A percentile compares a stretch with the other conserved stretches of the same genome.
Conservation (phyloP, 2,888 invertebrate genomes). For the Drosophila lacicola region DNA sequence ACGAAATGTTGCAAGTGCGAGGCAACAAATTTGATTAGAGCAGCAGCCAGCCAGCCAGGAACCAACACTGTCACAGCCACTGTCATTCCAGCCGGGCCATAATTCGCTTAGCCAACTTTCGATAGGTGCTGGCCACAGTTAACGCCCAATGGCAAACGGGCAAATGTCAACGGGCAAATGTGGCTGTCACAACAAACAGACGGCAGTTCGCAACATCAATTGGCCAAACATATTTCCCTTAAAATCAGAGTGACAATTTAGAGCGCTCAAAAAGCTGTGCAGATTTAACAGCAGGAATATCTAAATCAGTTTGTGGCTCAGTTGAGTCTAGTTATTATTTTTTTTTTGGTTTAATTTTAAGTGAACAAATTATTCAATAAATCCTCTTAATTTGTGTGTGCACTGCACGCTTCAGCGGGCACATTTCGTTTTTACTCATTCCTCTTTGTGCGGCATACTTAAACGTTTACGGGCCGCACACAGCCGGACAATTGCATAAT, state of each 20-base stretch:
- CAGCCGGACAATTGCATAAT: background rate
- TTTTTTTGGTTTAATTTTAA: slow-evolving; percentile 3
- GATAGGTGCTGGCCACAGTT: slow-evolving; percentile 19
- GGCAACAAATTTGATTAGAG: slow-evolving; percentile 24
- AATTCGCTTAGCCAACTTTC: slow-evolving; percentile 45
- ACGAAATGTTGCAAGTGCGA: slow-evolving; percentile 11
- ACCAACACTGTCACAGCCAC: slow-evolving; percentile 1
- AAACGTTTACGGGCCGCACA: background rate
- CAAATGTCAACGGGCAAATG: background rate
- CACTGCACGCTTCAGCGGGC: background rate
- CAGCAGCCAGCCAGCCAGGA: slow-evolving; percentile 20
- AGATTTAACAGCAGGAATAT: too few relatives aligned
- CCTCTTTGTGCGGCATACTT: background rate
- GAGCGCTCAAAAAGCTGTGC: too few relatives aligned
- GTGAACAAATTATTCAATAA: slow-evolving; percentile 9
- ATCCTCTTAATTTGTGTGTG: slow-evolving; percentile 4
- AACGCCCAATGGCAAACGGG: slow-evolving; percentile 21
- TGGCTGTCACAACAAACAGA: slow-evolving; percentile 17
- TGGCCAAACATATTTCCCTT: slow-evolving; percentile 15
- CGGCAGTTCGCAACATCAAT: slow-evolving; percentile 24
- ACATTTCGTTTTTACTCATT: background rate
- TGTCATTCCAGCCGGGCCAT: slow-evolving; percentile 15
- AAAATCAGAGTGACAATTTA: too few relatives aligned
- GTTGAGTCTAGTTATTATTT: background rate
- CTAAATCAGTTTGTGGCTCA: background rate